Conservation (phyloP, 1,140 invertebrate genomes). For the Heliconius nattereri region DNA sequence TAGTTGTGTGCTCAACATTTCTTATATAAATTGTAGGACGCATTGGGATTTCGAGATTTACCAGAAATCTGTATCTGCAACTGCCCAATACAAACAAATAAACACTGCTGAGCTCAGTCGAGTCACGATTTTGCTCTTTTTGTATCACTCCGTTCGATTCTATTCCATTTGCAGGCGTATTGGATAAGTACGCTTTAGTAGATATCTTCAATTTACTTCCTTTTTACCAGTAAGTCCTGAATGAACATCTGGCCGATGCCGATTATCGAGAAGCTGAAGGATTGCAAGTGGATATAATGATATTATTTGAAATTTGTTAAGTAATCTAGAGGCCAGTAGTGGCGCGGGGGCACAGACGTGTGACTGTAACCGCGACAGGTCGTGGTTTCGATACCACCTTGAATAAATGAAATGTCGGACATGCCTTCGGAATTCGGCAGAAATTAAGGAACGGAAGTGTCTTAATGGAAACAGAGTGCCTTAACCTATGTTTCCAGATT, state of each 20-base stretch:
- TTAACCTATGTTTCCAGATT: too few species aligned
- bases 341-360: too few species aligned
- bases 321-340: background rate
- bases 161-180: constrained; percentile 41
- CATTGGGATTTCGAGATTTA: constrained; percentile 30
- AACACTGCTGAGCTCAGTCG: constrained; percentile 27
- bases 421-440: too few species aligned
- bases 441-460: too few species aligned
- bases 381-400: too few species aligned
- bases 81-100: constrained; percentile 37
- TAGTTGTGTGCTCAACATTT: constrained; percentile 1
- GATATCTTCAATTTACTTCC: constrained; percentile 35
- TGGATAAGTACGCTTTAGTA: constrained; percentile 36
- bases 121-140: constrained; percentile 42
- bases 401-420: too few species aligned
- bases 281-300: background rate
- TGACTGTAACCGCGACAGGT: too few species aligned
- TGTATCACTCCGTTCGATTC: constrained; percentile 47
- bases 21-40: constrained; percentile 15
- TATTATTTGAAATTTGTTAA: background rate
- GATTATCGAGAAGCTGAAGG: background rate
- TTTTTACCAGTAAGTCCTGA: constrained; percentile 27
- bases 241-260: constrained; percentile 27
- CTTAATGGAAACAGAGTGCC: too few species aligned
- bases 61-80: constrained; percentile 30